Conservation (phyloP, 2,113 vertebrate species). For the Osmerus eperlanus region DNA sequence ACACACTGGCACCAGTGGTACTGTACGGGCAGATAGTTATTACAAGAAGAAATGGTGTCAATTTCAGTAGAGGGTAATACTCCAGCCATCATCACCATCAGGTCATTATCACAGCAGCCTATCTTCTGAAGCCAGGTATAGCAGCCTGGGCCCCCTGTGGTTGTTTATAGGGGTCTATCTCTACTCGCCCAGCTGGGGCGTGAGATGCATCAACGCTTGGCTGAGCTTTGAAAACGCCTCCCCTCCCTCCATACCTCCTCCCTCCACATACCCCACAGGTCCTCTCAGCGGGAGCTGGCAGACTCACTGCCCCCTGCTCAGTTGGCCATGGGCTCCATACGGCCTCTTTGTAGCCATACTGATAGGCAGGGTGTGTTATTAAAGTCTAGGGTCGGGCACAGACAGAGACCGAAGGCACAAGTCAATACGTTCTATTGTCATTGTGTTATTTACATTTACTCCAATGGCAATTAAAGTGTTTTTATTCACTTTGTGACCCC, state of each 20-base stretch:
- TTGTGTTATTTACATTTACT: slow-evolving; percentile 17
- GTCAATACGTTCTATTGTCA: slow-evolving; percentile 9
- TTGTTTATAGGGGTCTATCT: slow-evolving; percentile 41
- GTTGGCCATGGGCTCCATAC: neutral
- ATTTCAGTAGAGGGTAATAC: slow-evolving; percentile 16
- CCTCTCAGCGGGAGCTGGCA: slow-evolving; percentile 12
- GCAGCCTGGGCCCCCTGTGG: slow-evolving; percentile 19
- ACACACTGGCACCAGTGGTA: no score
- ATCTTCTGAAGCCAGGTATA: slow-evolving; percentile 21
- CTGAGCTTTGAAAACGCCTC: slow-evolving; percentile 37
- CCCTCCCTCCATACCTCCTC: slow-evolving; percentile 15
- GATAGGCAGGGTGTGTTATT: neutral
- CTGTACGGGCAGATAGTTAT: no score
- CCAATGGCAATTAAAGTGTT: slow-evolving; percentile 12
- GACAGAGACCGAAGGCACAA: neutral
- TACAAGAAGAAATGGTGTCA: no score
- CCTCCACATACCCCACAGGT: slow-evolving; percentile 10
- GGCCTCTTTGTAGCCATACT: neutral
- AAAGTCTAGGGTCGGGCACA: neutral
- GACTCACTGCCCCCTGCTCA: slow-evolving; percentile 1
- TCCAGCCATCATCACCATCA: slow-evolving; percentile 28
- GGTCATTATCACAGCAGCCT: slow-evolving; percentile 24
- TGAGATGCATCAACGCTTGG: slow-evolving; percentile 29
- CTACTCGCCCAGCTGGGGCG: slow-evolving; percentile 29
- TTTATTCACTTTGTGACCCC: neutral